Conservation (phyloP, 2,113 vertebrate genomes). For the Ictalurus punctatus region DNA sequence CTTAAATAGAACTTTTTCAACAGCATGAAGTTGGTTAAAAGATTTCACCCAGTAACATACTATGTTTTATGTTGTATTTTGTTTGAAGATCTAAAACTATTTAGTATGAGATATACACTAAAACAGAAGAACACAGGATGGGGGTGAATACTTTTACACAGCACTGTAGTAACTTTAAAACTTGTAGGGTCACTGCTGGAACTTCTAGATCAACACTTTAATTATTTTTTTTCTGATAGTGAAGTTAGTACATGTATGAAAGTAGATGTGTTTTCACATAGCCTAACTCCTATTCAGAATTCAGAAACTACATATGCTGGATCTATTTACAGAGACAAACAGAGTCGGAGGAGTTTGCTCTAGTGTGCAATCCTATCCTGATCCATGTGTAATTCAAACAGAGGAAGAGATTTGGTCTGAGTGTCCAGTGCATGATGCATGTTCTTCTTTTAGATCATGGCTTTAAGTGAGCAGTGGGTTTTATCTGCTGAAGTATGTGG, state of each 20-base stretch:
- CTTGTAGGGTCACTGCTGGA: neutral
- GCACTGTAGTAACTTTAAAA: neutral
- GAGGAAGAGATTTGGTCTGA: constrained; percentile 39
- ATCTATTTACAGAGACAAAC: neutral
- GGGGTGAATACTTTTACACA: no score
- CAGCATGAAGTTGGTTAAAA: no score
- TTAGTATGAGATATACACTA: no score
- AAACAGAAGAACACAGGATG: no score
- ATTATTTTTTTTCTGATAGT: neutral
- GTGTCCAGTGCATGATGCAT: constrained; percentile 39
- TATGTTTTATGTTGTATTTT: no score
- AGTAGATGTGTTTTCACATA: neutral
- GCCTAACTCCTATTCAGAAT: neutral
- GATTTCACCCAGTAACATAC: no score
- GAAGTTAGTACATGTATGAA: constrained; percentile 27
- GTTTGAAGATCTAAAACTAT: no score
- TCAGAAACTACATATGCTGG: neutral
- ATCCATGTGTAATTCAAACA: constrained; percentile 34
- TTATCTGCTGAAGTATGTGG: constrained; percentile 7
- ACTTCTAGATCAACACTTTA: neutral
- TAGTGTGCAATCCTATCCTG: constrained; percentile 55
- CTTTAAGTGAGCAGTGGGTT: neutral
- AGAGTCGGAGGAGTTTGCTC: neutral
- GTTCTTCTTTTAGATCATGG: constrained; percentile 3
- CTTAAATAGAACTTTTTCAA: no score